Evolutionary conservation across 2,797 vertebrate species (phyloP).

Genomic region (Denticeps clupeoides): DNA sequence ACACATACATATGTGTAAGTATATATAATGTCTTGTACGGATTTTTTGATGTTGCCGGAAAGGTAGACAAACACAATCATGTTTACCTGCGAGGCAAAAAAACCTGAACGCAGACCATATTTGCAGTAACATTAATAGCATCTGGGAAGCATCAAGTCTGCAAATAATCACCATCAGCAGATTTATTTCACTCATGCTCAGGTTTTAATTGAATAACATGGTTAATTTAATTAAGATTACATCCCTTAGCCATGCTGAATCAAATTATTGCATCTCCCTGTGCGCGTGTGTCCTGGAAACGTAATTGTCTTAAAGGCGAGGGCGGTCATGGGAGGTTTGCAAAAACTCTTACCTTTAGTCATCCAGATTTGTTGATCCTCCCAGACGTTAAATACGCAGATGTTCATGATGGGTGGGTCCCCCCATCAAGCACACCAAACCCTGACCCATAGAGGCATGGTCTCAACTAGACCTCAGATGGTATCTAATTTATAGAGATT

Average conservation of each 20-base stretch:
- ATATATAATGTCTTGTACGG: too few relatives aligned
- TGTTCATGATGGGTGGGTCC: too few relatives aligned
- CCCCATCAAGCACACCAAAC: too few relatives aligned
- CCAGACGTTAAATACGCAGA: conserved; percentile 7
- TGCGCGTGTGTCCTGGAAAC: conserved; percentile 35
- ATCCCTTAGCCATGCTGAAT: conserved; percentile 42
- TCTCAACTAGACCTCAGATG: too few relatives aligned
- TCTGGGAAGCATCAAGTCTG: conserved; percentile 32
- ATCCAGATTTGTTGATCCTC: conserved; percentile 14
- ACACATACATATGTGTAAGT: too few relatives aligned
- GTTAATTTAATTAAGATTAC: conserved; percentile 55
- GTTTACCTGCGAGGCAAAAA: conserved; percentile 17
- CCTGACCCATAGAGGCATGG: too few relatives aligned
- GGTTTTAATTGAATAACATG: conserved; percentile 59
- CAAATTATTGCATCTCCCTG: conserved; percentile 45
- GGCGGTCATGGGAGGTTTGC: conserved; percentile 30
- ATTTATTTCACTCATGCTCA: conserved; percentile 44
- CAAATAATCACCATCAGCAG: conserved; percentile 48
- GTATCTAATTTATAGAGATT: too few relatives aligned
- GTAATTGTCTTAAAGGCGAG: conserved; percentile 31
- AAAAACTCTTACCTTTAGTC: conserved; percentile 24
- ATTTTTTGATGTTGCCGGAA: conserved; percentile 9
- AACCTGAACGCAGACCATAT: conserved; percentile 14
- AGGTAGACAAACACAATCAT: conserved; percentile 12
- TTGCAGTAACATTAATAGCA: conserved; percentile 23